phyloP scores from a whole-genome alignment of 2,888 invertebrate species.

The Sarcophaga rosellei region DNA sequence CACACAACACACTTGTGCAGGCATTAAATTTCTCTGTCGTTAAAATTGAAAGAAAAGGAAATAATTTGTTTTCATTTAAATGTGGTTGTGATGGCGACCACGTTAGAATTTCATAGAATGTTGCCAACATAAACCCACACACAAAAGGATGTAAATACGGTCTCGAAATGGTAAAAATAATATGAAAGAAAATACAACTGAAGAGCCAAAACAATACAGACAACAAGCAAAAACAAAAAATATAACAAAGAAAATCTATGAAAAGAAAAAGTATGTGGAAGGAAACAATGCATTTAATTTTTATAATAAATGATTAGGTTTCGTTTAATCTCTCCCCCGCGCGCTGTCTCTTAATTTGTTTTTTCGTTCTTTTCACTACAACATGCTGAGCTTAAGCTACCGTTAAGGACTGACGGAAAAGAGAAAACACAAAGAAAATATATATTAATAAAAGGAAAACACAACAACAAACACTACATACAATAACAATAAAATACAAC shows the following conservation, averaged over 20 bases:
- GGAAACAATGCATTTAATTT: conserved; percentile 4
- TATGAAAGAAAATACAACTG: too few relatives aligned
- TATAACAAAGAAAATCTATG: neutral
- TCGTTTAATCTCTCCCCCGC: too few relatives aligned
- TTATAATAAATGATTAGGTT: conserved; percentile 23
- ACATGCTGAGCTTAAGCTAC: too few relatives aligned
- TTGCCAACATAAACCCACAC: neutral
- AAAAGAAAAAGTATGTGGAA: neutral
- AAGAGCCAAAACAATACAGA: conserved; percentile 1
- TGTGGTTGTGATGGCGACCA: neutral
- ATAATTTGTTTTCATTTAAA: neutral
- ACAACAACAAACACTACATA: neutral
- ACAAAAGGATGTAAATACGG: conserved; percentile 7
- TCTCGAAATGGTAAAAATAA: neutral
- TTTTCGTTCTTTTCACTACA: too few relatives aligned
- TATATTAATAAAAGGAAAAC: neutral
- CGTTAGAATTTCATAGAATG: neutral
- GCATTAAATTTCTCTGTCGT: too few relatives aligned
- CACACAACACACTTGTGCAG: too few relatives aligned
- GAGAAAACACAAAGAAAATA: neutral
- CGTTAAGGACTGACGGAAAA: too few relatives aligned
- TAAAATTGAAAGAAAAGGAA: neutral
- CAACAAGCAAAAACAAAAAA: neutral
- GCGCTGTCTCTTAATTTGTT: too few relatives aligned
- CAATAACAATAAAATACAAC: neutral